Conservation (phyloP, 2,888 invertebrate species). For the Heliconius sara region DNA sequence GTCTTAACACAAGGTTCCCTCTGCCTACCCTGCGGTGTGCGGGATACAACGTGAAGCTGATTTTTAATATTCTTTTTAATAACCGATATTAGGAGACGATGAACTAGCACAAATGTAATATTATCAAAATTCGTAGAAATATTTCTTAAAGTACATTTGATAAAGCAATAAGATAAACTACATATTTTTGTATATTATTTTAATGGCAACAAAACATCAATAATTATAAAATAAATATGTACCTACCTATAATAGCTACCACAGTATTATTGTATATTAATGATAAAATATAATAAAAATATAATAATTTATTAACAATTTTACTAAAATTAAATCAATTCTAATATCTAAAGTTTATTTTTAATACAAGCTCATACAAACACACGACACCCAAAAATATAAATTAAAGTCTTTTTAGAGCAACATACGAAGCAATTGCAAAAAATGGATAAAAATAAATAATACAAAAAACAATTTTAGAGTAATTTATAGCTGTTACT, state of each 20-base stretch:
- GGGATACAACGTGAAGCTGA: no score
- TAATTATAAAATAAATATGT: background rate
- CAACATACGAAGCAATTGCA: background rate
- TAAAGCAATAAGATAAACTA: background rate
- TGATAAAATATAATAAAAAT: background rate
- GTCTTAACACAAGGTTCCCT: no score
- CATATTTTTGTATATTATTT: background rate
- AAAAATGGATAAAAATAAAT: background rate
- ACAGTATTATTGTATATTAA: no score
- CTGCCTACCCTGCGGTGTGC: no score
- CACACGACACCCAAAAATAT: background rate
- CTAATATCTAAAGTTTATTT: background rate
- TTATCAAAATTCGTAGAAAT: background rate
- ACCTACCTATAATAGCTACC: background rate
- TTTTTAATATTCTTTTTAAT: background rate
- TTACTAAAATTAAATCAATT: background rate
- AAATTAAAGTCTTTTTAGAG: background rate
- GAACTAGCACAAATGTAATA: background rate
- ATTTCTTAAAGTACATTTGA: background rate
- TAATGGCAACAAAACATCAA: constrained; percentile 7
- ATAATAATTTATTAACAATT: background rate
- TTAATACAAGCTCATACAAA: background rate
- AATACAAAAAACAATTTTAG: background rate
- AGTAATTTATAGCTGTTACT: background rate
- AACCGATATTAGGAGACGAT: background rate